Percentiles rank a stretch among this genome's conserved stretches.
Conservation (phyloP, 2,113 vertebrate species). For the Theropithecus gelada region DNA sequence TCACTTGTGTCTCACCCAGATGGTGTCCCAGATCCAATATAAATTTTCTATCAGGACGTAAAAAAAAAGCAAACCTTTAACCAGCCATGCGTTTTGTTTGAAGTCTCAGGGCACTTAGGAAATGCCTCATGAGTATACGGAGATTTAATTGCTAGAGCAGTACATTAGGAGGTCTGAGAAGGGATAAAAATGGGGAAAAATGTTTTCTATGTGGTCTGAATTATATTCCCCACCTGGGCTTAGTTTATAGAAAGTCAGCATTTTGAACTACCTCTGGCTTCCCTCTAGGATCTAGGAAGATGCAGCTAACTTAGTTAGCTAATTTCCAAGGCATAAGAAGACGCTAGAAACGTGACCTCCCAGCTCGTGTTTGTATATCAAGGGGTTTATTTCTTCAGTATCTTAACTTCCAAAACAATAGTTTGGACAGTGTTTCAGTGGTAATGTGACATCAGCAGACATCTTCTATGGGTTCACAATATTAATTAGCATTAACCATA, state of each 20-base stretch:
- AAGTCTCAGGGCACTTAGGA: conserved; percentile 13
- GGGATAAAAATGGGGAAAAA: not conserved
- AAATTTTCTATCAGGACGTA: conserved; percentile 18
- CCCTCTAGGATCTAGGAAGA: not conserved
- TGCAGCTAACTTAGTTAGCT: not conserved
- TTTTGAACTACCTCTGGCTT: not conserved
- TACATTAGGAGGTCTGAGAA: not conserved
- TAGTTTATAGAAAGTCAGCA: not conserved
- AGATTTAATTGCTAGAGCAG: conserved; percentile 6
- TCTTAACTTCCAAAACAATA: not conserved
- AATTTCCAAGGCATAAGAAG: not conserved
- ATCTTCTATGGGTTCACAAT: not conserved
- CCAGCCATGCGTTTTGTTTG: conserved; percentile 17
- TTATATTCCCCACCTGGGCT: not conserved
- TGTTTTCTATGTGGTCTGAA: not conserved
- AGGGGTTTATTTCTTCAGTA: not conserved
- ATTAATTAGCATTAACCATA: not conserved
- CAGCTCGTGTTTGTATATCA: not conserved
- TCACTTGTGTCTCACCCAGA: not conserved
- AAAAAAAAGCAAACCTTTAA: conserved; percentile 16
- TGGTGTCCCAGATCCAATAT: not conserved
- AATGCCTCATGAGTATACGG: not conserved
- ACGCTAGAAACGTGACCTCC: not conserved
- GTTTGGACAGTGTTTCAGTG: not conserved
- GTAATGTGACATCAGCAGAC: not conserved